Evolutionary conservation across 2,888 invertebrate genomes (phyloP).

Genomic region (Zaprionus bogoriensis): DNA sequence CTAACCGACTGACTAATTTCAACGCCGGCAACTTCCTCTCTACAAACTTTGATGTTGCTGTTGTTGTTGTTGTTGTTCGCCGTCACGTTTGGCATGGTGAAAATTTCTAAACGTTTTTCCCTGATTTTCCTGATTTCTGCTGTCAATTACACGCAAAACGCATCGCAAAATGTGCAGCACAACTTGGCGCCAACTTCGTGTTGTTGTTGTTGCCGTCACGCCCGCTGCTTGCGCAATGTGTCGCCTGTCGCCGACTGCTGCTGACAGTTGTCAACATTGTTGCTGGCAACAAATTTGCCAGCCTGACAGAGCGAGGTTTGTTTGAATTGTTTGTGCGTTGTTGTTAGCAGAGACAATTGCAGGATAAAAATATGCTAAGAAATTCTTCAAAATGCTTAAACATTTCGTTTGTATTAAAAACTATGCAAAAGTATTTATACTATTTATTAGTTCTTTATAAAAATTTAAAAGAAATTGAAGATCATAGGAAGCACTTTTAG

Average conservation of each 20-base stretch:
- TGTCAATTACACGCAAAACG: slow-evolving; percentile 31
- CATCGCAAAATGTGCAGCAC: slow-evolving; percentile 1
- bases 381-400: too few relatives aligned
- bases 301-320: background rate
- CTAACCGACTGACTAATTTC: slow-evolving; percentile 3
- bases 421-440: too few relatives aligned
- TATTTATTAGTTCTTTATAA: too few relatives aligned
- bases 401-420: too few relatives aligned
- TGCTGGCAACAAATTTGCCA: slow-evolving; percentile 20
- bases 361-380: background rate
- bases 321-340: background rate
- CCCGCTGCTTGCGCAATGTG: slow-evolving; percentile 19
- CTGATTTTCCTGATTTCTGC: background rate
- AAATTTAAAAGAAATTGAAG: too few relatives aligned
- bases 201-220: slow-evolving; percentile 3
- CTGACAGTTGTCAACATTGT: slow-evolving; percentile 34
- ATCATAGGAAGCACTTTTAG: too few relatives aligned
- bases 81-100: slow-evolving; percentile 12
- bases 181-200: background rate
- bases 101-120: slow-evolving; percentile 19
- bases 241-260: slow-evolving; percentile 4
- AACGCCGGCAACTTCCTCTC: slow-evolving; percentile 20
- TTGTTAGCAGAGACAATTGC: too few relatives aligned
- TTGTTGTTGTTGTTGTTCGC: background rate
- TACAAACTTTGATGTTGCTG: background rate